Evolutionary conservation across 2,888 invertebrate species (phyloP).

Genomic region (Macaria notata): DNA sequence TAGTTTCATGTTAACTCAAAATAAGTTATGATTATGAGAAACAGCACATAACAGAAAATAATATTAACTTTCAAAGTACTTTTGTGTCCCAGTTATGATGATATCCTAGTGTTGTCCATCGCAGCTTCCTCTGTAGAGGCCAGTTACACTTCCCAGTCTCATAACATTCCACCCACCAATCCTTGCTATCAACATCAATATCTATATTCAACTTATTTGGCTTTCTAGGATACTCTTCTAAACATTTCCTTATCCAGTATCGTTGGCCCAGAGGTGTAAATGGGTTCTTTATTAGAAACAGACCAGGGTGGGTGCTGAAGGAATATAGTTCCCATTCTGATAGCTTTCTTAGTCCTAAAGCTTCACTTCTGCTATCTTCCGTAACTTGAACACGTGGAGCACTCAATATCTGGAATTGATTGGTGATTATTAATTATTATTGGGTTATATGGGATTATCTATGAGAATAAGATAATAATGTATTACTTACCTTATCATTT

Average conservation of each 20-base stretch:
- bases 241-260: slow-evolving; percentile 91
- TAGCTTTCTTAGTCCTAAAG: slow-evolving; percentile 52
- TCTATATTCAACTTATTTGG: slow-evolving; percentile 89
- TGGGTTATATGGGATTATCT: no score
- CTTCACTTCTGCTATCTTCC: slow-evolving; percentile 46
- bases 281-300: slow-evolving; percentile 91
- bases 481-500: slow-evolving; percentile 40
- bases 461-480: not conserved
- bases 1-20: no score
- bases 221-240: slow-evolving; percentile 88
- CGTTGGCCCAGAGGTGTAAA: slow-evolving; percentile 90
- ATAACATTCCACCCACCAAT: slow-evolving; percentile 86
- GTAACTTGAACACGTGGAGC: slow-evolving; percentile 7
- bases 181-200: slow-evolving; percentile 61
- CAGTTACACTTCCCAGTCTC: slow-evolving; percentile 61
- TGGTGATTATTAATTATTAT: not conserved
- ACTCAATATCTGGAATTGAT: slow-evolving; percentile 35
- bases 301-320: slow-evolving; percentile 85
- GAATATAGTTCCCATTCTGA: slow-evolving; percentile 84
- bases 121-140: slow-evolving; percentile 77
- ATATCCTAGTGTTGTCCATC: slow-evolving; percentile 98
- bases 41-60: slow-evolving; percentile 33
- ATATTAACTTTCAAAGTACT: slow-evolving; percentile 72
- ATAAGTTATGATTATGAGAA: no score
- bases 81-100: slow-evolving; percentile 99